These are phyloP conservation scores for Heteropelma amictum DNA, from an alignment of 2,888 invertebrate species.

Conservation along the genomic window DNA sequence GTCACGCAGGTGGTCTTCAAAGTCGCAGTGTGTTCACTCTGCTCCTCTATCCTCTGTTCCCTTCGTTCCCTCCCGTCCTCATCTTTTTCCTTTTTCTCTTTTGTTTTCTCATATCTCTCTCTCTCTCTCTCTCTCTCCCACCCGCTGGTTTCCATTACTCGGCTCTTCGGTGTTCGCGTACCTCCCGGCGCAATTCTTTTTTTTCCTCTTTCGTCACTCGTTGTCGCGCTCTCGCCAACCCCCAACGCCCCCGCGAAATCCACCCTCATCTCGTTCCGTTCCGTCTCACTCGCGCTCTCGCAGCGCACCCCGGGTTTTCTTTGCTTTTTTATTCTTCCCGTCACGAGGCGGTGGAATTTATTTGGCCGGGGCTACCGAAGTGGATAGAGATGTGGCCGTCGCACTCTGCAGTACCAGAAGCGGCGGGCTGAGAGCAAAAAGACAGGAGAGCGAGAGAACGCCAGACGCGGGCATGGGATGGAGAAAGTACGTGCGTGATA, in stretches of 20 bases:
- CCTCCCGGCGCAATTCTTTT: slow-evolving; percentile 52
- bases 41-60: not conserved
- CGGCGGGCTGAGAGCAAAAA: slow-evolving; percentile 29
- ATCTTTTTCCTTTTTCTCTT: slow-evolving; percentile 7
- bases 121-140: slow-evolving; percentile 20
- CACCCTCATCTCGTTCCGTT: not conserved
- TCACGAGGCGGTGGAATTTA: slow-evolving; percentile 77
- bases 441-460: slow-evolving; percentile 6
- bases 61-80: slow-evolving; percentile 17
- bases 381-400: slow-evolving; percentile 47
- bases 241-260: not conserved
- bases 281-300: slow-evolving; percentile 55
- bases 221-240: slow-evolving; percentile 27
- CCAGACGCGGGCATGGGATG: slow-evolving; percentile 5
- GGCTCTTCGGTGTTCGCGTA: slow-evolving; percentile 55
- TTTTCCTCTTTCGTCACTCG: slow-evolving; percentile 45
- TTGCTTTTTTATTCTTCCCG: no score
- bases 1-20: not conserved
- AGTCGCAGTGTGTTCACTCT: not conserved
- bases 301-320: slow-evolving; percentile 74
- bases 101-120: slow-evolving; percentile 32
- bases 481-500: slow-evolving; percentile 8
- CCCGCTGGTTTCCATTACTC: slow-evolving; percentile 60
- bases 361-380: slow-evolving; percentile 70
- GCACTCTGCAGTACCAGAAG: slow-evolving; percentile 56